Percentiles rank a stretch among this genome's conserved stretches.
Conservation (phyloP, 2,113 vertebrate species). For the Archilochus colubris region DNA sequence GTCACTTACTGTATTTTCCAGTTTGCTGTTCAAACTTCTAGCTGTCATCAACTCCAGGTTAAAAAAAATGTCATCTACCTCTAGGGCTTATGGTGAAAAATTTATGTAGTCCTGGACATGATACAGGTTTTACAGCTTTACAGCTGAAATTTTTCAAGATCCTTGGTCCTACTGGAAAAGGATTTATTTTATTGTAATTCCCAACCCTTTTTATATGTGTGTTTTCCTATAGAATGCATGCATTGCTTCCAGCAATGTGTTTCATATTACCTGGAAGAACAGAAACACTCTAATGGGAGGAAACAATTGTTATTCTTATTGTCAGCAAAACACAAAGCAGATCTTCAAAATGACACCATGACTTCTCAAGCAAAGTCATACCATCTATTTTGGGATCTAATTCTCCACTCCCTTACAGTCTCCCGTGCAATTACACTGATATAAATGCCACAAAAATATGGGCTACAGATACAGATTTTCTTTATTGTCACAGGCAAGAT, state of each 20-base stretch:
- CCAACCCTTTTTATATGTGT: conserved; percentile 65
- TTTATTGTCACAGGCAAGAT: neutral
- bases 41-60: conserved; percentile 55
- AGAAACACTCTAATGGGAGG: conserved; percentile 70
- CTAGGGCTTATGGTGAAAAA: conserved; percentile 63
- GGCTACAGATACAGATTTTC: neutral
- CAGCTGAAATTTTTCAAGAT: conserved; percentile 74
- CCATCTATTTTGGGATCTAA: neutral
- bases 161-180: conserved; percentile 69
- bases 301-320: conserved; percentile 62
- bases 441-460: neutral
- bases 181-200: conserved; percentile 77
- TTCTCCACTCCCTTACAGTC: neutral
- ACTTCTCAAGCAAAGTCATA: conserved; percentile 28
- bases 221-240: conserved; percentile 64
- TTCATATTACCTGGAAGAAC: conserved; percentile 76
- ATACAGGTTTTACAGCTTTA: conserved; percentile 75
- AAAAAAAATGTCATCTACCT: conserved; percentile 68
- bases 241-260: conserved; percentile 78
- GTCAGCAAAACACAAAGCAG: conserved; percentile 61
- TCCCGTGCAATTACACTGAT: neutral
- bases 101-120: conserved; percentile 68
- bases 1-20: conserved; percentile 40
- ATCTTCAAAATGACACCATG: conserved; percentile 32
- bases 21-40: conserved; percentile 35